Evolutionary conservation across 2,797 vertebrate species (phyloP), one percentile per base, ranked within the genome.

Genomic region (Neosalanx taihuensis): DNA sequence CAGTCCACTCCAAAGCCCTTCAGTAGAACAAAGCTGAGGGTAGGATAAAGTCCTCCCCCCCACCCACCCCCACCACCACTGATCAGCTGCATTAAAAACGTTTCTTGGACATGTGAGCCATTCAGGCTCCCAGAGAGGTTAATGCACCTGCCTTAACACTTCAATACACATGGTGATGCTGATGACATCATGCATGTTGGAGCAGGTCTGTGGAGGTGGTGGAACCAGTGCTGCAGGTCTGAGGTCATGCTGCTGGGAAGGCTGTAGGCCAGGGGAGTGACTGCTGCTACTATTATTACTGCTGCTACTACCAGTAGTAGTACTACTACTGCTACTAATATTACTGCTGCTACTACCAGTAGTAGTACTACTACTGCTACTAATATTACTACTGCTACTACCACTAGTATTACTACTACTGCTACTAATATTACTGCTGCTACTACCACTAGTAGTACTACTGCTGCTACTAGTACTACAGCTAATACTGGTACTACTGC

Each of bases 171-270:
- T 49, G 33, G 31, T 18, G 35, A 66, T 60, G 15, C 57, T 56
- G 26, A 10, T 9, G 74, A 60, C 56, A 15, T 58, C 30, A 87
- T 26, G 23, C 79, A 75, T 79, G 80, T 26, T 67, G 12, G 0
- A 70, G 57, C 83, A 70, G 64, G 83, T 78, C 74, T 46, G 56
- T 79, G 70, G 13, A 82, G 79, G 82, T 81, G 79, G 89, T 78
- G 67, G 63, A 91, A 91, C 90, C 88, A 84, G 90, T 80, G 76
- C 72, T 60, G 59, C 88, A 79, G 79, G 81, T 65, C 18, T 0
- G 37, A 74, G 53, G 49, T n/a, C 35, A n/a, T 30, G 20, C 13
- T 6, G 29, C 17, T 10, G 17, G 60, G 75, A 79, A 57, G 35
- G 51, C 58, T 65, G 72, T 80, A 18, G 30, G 64, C 71, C 67